phyloP scores from a whole-genome alignment of 2,888 invertebrate species.

The Eupithecia insigniata region DNA sequence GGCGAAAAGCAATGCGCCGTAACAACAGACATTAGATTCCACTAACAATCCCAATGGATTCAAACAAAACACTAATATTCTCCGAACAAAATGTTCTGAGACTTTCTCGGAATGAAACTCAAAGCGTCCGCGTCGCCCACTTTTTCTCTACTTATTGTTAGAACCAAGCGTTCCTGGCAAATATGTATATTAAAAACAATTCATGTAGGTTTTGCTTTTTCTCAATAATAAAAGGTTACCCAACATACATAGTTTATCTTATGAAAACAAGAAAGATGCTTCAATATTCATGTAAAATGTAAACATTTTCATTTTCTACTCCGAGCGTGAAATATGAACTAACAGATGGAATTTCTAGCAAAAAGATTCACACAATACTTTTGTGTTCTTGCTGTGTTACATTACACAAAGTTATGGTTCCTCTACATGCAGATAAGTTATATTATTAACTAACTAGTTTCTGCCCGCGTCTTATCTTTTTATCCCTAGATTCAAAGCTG shows the following conservation, averaged over 20 bases:
- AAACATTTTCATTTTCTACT: conserved; percentile 8
- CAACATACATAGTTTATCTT: not conserved
- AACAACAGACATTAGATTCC: no score
- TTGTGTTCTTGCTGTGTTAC: not conserved
- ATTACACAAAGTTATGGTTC: not conserved
- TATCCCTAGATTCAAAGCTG: no score
- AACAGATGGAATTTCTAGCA: not conserved
- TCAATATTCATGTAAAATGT: not conserved
- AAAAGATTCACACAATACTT: not conserved
- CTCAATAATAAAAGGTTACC: not conserved
- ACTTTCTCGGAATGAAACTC: no score
- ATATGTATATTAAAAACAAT: no score
- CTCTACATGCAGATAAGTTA: not conserved
- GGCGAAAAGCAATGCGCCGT: no score
- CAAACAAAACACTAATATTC: no score
- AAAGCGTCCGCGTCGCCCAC: no score
- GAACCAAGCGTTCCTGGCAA: no score
- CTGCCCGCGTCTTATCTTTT: no score
- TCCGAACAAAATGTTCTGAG: not conserved
- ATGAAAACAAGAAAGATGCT: not conserved
- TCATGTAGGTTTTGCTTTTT: not conserved
- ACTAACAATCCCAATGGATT: no score
- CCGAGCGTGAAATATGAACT: not conserved
- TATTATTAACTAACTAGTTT: not conserved
- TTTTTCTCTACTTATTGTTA: no score